Evolutionary conservation across 2,888 invertebrate genomes (phyloP).

Genomic region (Tiphia femorata): DNA sequence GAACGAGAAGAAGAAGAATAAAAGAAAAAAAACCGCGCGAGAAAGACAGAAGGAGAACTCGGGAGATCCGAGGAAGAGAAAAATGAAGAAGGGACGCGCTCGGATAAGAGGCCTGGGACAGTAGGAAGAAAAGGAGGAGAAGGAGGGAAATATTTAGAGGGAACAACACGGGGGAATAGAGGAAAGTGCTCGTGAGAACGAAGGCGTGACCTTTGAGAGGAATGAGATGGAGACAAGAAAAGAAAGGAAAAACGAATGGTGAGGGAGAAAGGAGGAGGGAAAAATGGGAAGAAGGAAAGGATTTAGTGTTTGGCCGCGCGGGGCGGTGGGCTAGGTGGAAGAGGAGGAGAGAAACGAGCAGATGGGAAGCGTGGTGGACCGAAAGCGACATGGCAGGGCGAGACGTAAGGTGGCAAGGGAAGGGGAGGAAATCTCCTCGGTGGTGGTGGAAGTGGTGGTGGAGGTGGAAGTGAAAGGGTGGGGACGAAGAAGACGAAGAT

Average conservation of each 20-base stretch:
- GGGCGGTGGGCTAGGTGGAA: no score
- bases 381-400: conserved; percentile 13
- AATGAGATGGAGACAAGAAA: not conserved
- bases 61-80: no score
- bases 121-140: conserved; percentile 2
- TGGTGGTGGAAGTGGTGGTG: not conserved
- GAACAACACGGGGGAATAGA: conserved; percentile 8
- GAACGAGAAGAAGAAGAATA: not conserved
- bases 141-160: not conserved
- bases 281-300: conserved; percentile 6
- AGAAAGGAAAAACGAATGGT: conserved; percentile 4
- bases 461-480: conserved; percentile 12
- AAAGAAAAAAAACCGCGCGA: not conserved
- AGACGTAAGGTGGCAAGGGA: not conserved
- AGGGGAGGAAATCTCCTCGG: conserved; percentile 13
- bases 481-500: conserved; percentile 23
- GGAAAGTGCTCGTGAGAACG: not conserved
- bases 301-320: no score
- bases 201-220: not conserved
- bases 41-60: not conserved
- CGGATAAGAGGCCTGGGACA: conserved; percentile 2
- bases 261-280: not conserved
- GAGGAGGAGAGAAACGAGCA: conserved; percentile 13
- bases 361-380: conserved; percentile 17
- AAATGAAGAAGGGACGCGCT: no score